Base-by-base conservation (phyloP, 1,140 invertebrate genomes). In the Apis laboriosa region DNA sequence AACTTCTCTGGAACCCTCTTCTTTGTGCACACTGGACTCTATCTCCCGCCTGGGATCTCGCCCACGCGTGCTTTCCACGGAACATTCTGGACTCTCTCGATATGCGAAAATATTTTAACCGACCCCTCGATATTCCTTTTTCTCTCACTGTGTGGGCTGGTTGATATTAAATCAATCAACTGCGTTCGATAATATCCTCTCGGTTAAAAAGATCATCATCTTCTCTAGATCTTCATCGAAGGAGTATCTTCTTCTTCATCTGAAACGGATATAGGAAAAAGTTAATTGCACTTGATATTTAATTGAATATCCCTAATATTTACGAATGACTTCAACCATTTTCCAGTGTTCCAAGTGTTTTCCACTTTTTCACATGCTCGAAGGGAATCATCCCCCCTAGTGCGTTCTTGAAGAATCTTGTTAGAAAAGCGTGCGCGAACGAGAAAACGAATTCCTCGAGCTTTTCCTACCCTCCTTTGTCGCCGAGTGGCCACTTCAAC, bases 391-490 rank as follows among this genome's bases (percentile, higher is more conserved):
- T n/a, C n/a, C 24, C 24, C 24, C 24, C 24, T 24, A 24, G n/a
- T 0, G 24, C 24, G 24, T 24, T 24, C 24, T n/a, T n/a, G n/a
- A n/a, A n/a, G n/a, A n/a, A n/a, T n/a, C 28, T 28, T 2, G 28
- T 28, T 28, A 34, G 24, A 55, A 83, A 64, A 55, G 43, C 63
- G 17, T 34, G 79, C 2, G 49, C 24, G 24, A 15, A 58, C 58
- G 61, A 66, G 55, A 24, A 68, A 68, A 19, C 34, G 17, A 19
- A 51, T 43, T 51, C 49, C 55, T 51, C 43, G 17, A 74, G n/a
- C 75, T 85, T 83, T 88, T 80, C 83, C 19, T 64, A 55, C 78
- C 49, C 80, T 85, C 56, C 60, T 61, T 87, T 76, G 63, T 56
- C 55, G 21, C 17, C 66, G 61, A 83, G 77, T 83, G 82, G 63